Percentiles rank a stretch among this genome's conserved stretches.
These are phyloP conservation scores for Agrochola macilenta DNA, from an alignment of 2,888 invertebrate genomes.

Conservation along the genomic window DNA sequence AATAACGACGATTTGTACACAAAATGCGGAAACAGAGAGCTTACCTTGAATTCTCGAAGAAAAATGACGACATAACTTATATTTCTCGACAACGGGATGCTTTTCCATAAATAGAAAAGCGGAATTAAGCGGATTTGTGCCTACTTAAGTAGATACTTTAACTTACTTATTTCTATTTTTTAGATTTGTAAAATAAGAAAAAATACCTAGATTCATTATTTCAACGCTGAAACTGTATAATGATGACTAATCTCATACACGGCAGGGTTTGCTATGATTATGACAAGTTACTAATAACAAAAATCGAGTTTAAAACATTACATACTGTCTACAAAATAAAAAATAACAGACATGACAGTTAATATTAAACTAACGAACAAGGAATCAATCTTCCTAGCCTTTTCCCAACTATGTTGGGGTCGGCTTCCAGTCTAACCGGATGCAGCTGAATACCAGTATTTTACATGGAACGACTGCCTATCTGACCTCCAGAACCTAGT, in stretches of 20 bases:
- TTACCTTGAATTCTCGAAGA: slow-evolving; percentile 62
- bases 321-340: neutral
- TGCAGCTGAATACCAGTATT: no score
- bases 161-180: neutral
- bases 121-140: slow-evolving; percentile 8
- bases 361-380: slow-evolving; percentile 2
- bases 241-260: neutral
- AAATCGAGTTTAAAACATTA: neutral
- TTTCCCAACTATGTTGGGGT: no score
- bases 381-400: no score
- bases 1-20: slow-evolving; percentile 75
- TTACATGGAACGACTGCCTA: no score
- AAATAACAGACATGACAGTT: neutral
- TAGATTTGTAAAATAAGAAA: neutral
- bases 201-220: neutral
- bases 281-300: neutral
- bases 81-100: slow-evolving; percentile 37
- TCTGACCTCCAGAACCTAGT: no score
- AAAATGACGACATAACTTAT: slow-evolving; percentile 60
- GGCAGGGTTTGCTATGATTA: neutral
- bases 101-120: slow-evolving; percentile 24
- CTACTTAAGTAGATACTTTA: neutral
- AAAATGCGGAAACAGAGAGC: slow-evolving; percentile 66
- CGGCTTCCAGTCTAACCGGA: no score
- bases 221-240: neutral